A percentile compares a stretch with the other conserved stretches of the same genome.
Evolutionary conservation across 1,140 invertebrate genomes (phyloP).

Genomic region (Agrypnia vestita): DNA sequence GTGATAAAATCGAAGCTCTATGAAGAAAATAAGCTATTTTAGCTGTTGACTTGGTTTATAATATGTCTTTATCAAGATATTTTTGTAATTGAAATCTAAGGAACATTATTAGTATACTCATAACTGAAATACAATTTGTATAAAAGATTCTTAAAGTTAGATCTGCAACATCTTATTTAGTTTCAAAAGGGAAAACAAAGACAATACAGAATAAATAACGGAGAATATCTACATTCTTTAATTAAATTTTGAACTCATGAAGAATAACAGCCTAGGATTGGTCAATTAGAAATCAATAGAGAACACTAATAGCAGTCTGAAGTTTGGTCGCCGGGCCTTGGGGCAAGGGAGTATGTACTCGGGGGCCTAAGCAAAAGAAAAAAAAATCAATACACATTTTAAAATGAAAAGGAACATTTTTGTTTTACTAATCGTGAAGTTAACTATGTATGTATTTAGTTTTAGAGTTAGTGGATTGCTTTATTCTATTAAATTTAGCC

Average conservation of each 20-base stretch:
- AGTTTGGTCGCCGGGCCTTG: conserved; percentile 56
- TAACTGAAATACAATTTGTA: conserved; percentile 10
- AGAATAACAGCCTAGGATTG: conserved; percentile 19
- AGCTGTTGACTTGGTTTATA: too few species aligned
- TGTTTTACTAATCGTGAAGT: too few species aligned
- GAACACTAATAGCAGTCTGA: conserved; percentile 57
- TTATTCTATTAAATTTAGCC: too few species aligned
- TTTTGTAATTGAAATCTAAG: neutral
- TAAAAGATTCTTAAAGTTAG: conserved; percentile 1
- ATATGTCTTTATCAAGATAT: too few species aligned
- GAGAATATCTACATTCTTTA: conserved; percentile 15
- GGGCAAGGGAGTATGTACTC: conserved; percentile 58
- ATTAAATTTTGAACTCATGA: conserved; percentile 31
- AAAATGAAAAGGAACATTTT: too few species aligned
- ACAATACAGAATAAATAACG: conserved; percentile 48
- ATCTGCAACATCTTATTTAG: conserved; percentile 34
- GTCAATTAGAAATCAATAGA: conserved; percentile 16
- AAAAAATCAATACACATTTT: neutral
- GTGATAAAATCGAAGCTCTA: too few species aligned
- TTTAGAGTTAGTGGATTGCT: too few species aligned
- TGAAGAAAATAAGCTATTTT: too few species aligned
- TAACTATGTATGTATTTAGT: too few species aligned
- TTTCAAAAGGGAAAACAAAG: conserved; percentile 30
- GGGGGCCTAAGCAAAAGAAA: conserved; percentile 52
- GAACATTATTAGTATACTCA: conserved; percentile 22